Conservation (phyloP, 23 tunicate species). For the Trididemnum clinides region DNA sequence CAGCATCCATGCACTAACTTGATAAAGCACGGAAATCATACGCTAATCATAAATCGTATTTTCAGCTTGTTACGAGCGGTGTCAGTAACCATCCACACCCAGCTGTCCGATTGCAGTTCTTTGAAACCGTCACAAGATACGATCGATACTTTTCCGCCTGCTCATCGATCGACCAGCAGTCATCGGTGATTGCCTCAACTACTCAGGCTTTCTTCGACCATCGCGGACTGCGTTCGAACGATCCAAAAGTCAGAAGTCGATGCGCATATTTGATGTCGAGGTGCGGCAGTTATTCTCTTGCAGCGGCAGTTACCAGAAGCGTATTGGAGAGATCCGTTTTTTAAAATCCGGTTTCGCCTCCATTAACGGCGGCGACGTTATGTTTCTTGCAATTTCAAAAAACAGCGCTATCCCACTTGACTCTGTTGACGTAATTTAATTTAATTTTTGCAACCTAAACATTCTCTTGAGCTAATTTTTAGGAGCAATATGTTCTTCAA, state of each 20-base stretch:
- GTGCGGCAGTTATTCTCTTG: not conserved
- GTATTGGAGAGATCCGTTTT: no score
- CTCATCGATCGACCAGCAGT: conserved; percentile 32
- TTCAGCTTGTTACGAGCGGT: conserved; percentile 74
- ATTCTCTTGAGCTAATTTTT: no score
- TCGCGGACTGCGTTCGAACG: conserved; percentile 63
- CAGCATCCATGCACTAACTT: no score
- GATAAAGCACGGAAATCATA: no score
- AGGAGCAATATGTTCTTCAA: no score
- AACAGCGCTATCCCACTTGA: no score
- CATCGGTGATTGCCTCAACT: conserved; percentile 43
- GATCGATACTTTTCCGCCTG: conserved; percentile 74
- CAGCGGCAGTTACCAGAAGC: not conserved
- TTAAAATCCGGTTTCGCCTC: no score
- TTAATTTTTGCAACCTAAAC: no score
- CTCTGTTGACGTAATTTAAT: no score
- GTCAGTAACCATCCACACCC: conserved; percentile 83
- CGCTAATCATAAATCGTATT: no score
- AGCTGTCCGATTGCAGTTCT: conserved; percentile 82
- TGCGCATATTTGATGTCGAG: conserved; percentile 90
- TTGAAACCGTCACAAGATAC: conserved; percentile 90
- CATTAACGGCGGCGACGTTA: no score
- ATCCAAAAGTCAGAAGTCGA: conserved; percentile 80
- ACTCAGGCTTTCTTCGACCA: conserved; percentile 77
- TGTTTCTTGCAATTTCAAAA: no score